Percentiles rank a stretch among this genome's conserved stretches.
phyloP scores from a whole-genome alignment of 2,888 invertebrate genomes.

The Girardia tigrina region DNA sequence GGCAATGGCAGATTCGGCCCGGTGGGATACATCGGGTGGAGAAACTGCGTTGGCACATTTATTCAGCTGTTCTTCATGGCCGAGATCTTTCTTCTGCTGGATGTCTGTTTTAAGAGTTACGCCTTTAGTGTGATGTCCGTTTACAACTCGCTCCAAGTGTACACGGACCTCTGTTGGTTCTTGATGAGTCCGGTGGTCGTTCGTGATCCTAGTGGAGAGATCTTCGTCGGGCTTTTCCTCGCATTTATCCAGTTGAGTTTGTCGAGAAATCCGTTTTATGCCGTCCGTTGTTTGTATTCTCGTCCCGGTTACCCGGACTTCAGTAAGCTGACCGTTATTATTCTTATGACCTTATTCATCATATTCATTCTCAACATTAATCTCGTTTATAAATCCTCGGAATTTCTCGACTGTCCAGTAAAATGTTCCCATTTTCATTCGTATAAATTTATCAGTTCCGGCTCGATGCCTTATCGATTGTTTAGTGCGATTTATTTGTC shows the following conservation, averaged over 20 bases:
- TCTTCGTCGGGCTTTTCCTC: not conserved
- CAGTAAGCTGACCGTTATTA: not conserved
- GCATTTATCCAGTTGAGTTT: slow-evolving; percentile 4
- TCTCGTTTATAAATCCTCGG: not conserved
- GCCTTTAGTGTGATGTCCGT: not conserved
- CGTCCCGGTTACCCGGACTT: not conserved
- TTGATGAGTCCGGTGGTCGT: not conserved
- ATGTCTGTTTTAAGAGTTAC: not conserved
- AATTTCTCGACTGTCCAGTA: not conserved
- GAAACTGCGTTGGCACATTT: not conserved
- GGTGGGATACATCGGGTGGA: not conserved
- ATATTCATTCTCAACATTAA: not conserved
- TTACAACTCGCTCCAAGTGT: not conserved
- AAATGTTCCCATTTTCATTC: not conserved
- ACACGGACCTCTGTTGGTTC: not conserved
- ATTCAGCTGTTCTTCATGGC: not conserved
- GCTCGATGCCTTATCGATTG: not conserved
- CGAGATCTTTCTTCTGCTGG: not conserved
- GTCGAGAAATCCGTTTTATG: not conserved
- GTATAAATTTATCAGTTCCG: not conserved
- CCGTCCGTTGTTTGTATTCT: not conserved
- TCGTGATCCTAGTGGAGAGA: not conserved
- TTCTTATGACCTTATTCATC: not conserved
- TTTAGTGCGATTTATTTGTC: not conserved
- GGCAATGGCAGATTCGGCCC: not conserved